These are phyloP conservation scores for Isurus oxyrinchus DNA, from an alignment of 2,113 vertebrate species.

Conservation along the genomic window DNA sequence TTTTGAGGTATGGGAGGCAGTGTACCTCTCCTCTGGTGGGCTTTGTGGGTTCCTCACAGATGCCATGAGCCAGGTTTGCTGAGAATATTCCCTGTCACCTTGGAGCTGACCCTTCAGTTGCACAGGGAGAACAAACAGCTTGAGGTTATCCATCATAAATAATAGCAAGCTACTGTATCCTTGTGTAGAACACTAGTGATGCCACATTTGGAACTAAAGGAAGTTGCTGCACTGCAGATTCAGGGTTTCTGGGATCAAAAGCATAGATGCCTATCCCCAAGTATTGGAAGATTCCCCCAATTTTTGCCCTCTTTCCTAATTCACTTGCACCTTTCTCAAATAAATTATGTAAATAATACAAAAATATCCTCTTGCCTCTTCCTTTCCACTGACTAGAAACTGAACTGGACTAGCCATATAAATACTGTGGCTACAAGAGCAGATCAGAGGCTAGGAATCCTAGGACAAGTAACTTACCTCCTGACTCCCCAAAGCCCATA, in stretches of 20 bases:
- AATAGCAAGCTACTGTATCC: background rate
- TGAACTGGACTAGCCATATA: no score
- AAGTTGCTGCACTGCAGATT: background rate
- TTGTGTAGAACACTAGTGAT: background rate
- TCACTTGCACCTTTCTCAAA: background rate
- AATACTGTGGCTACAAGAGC: no score
- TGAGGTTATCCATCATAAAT: background rate
- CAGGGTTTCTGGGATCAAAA: background rate
- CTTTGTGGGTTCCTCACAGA: no score
- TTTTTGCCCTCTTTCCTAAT: background rate
- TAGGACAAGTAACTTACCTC: no score
- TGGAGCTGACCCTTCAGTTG: no score
- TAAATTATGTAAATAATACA: background rate
- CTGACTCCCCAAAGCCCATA: no score
- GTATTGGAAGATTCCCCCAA: background rate
- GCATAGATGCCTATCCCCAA: background rate
- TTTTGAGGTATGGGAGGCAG: no score
- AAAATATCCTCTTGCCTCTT: background rate
- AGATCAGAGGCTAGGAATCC: no score
- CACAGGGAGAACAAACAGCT: background rate
- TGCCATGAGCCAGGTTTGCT: no score
- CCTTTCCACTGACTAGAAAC: no score
- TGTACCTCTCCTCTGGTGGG: no score
- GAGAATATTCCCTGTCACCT: no score
- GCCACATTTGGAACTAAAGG: background rate